Evolutionary conservation across 1,140 invertebrate genomes (phyloP), one percentile per base, ranked within the genome.

Genomic region (Dufourea novaeangliae): DNA sequence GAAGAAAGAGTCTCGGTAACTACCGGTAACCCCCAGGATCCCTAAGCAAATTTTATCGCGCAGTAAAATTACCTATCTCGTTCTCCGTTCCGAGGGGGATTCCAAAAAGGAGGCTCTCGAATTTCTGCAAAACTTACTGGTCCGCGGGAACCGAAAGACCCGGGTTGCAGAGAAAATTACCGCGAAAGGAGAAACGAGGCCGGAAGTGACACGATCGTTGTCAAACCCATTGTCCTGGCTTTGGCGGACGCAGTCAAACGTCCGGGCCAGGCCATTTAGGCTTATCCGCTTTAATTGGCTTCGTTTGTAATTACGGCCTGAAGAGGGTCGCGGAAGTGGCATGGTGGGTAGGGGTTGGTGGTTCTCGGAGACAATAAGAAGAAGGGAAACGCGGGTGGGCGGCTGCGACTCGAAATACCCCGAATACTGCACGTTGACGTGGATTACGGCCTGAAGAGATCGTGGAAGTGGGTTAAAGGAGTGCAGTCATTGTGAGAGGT

Each of bases 201-300:
- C 68, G 67, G 75, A 71, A 71, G 75, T 56, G 80, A 83, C 67
- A 69, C 46, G 46, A 73, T 73, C 50, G 29, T 68, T 57, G 80
- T 66, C 74, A 56, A 59, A 39, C 17, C 34, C 62, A 82, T 82
- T 83, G 80, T 83, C 25, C 34, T 8, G 52, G 52, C 37, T 69
- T 79, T 74, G 29, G 32, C 64, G 64, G 57, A 17, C 44, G 78
- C 71, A 68, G 72, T 72, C 68, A 80, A 83, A 83, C 59, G 74
- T 78, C 73, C 64, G 44, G 46, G 64, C 69, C 39, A 59, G 75
- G 75, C 77, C 67, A 79, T 84, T 84, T 83, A 84, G 81, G 77
- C 77, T 84, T 67, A 83, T 84, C 82, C 69, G 71, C 77, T 84
- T 84, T 84, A 84, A 84, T 83, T 83, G 71, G 71, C 66, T 84